Percentiles rank a stretch among this genome's conserved stretches.
phyloP scores from a whole-genome alignment of 2,888 invertebrate species.

The Lottia scabra region DNA sequence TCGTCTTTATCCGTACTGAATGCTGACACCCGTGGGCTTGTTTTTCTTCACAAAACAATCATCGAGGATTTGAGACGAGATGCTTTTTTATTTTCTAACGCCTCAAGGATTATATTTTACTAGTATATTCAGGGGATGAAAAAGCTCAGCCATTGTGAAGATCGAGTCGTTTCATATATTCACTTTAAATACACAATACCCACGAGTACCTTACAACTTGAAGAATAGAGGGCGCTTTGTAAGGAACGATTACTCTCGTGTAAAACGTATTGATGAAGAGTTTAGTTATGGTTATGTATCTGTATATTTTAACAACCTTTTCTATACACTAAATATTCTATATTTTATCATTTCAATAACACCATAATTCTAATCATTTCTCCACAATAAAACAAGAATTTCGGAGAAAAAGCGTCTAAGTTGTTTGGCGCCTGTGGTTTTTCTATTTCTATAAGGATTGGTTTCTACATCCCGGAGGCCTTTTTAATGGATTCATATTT shows the following conservation, averaged over 20 bases:
- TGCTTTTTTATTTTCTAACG: conserved; percentile 10
- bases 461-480: background rate
- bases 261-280: background rate
- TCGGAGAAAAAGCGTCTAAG: background rate
- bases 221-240: conserved; percentile 3
- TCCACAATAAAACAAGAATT: background rate
- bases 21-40: conserved; percentile 3
- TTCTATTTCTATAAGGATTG: background rate
- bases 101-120: conserved; percentile 11
- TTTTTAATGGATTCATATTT: background rate
- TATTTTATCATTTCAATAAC: background rate
- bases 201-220: background rate
- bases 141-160: background rate
- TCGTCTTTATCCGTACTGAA: background rate
- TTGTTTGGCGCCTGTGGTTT: conserved; percentile 3
- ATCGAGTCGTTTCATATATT: background rate
- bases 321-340: background rate
- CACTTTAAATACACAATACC: background rate
- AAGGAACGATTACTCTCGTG: background rate
- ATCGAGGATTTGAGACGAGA: conserved; percentile 6
- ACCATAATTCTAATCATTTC: background rate
- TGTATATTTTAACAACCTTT: background rate
- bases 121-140: background rate
- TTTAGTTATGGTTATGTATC: background rate
- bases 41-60: conserved; percentile 9